Conservation (phyloP, 1,140 invertebrate genomes). For the Cotesia glomerata region DNA sequence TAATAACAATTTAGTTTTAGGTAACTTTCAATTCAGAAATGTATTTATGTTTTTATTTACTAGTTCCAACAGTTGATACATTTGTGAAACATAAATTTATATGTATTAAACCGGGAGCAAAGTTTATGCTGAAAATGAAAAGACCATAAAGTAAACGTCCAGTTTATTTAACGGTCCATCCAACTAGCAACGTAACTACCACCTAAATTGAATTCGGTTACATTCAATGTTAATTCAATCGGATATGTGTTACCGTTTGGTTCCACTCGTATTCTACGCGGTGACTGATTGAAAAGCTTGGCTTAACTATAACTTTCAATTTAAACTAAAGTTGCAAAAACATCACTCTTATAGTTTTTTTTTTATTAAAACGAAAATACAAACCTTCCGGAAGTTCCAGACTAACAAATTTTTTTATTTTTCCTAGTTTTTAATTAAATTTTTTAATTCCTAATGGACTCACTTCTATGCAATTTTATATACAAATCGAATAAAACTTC, state of each 20-base stretch:
- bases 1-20: too few species aligned
- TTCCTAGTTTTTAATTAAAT: too few species aligned
- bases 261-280: conserved; percentile 5
- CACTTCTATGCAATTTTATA: too few species aligned
- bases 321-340: neutral
- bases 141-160: conserved; percentile 4
- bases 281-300: conserved; percentile 16
- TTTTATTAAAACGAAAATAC: too few species aligned
- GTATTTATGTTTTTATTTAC: too few species aligned
- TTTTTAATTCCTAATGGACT: too few species aligned
- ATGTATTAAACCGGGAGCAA: neutral
- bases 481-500: too few species aligned
- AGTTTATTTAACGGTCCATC: conserved; percentile 24
- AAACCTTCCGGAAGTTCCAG: too few species aligned
- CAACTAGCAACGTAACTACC: conserved; percentile 21
- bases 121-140: neutral
- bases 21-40: too few species aligned
- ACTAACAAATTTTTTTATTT: too few species aligned
- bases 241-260: conserved; percentile 16
- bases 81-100: too few species aligned
- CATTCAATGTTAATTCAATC: conserved; percentile 28
- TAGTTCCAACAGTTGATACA: too few species aligned
- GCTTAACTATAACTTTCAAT: neutral
- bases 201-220: conserved; percentile 28
- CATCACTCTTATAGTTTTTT: neutral